Base-by-base conservation (phyloP, 2,888 invertebrate genomes). In the Luffia ferchaultella region DNA sequence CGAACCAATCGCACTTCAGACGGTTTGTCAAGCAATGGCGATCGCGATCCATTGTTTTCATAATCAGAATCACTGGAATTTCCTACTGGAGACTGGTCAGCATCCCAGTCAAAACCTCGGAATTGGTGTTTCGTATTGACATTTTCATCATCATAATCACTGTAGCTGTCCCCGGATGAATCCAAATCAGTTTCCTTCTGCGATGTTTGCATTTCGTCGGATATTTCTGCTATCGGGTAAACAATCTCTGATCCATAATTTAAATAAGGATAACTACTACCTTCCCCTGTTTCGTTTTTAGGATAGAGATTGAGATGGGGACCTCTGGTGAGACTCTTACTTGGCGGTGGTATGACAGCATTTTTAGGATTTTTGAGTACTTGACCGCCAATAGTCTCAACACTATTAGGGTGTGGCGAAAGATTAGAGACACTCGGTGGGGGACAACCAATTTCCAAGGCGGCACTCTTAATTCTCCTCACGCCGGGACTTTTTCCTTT, bases 141-240 rank as follows among this genome's bases (percentile, higher is more conserved):
- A 56, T 87, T 86, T 55, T 86, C 86, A 54, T 86, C 88, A 54
- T 89, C 88, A 58, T 86, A 87, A 63, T 88, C 88, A 53, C 86
- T 87, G 58, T 87, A 88, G 53, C 88, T 88, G 58, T 86, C 85
- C 18, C 85, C 87, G 45, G 85, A 83, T 0, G 88, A 88, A 58
- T 86, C 85, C 53, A 87, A 62, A 62, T 88, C 88, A 0, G 87
- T 87, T 62, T 88, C 88, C 44, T 88, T 87, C 58, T 89, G 88
- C 1, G 88, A 88, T 9, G 88, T 88, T 65, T 88, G 88, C 78
- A 89, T 90, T 70, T 93, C 93, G 62, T 93, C 93, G 0, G 91
- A 90, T 66, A 93, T 93, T 74, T 94, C 94, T 1, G 92, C 93
- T 59, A 94, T 93, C 2, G 94, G 93, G 70, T 93, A 93, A 1